Evolutionary conservation across 1,140 invertebrate genomes (phyloP).

Genomic region (Antheraea mylitta): DNA sequence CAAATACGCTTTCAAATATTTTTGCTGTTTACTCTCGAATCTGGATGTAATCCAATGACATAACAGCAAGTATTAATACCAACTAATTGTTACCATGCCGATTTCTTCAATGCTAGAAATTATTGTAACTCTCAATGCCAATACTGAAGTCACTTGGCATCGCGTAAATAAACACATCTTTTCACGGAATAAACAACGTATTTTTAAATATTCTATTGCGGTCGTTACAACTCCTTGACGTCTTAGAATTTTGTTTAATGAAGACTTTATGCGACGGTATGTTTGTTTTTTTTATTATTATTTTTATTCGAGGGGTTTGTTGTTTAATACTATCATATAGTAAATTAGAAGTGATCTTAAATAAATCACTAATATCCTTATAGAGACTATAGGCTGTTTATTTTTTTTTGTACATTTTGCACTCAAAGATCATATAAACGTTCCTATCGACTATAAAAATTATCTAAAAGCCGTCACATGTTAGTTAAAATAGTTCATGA

Average conservation of each 20-base stretch:
- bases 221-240: background rate
- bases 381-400: no score
- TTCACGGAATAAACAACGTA: conserved; percentile 16
- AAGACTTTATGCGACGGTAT: conserved; percentile 7
- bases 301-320: background rate
- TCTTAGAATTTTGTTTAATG: background rate
- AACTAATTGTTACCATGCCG: conserved; percentile 33
- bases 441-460: no score
- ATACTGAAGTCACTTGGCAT: conserved; percentile 12
- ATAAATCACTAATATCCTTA: no score
- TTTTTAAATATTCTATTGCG: conserved; percentile 8
- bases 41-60: conserved; percentile 28
- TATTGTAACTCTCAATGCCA: conserved; percentile 7
- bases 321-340: no score
- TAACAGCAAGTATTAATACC: conserved; percentile 20
- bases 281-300: conserved; percentile 10
- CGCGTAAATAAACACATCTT: conserved; percentile 7
- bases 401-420: no score
- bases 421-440: no score
- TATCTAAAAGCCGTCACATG: no score
- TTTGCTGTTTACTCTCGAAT: conserved; percentile 1
- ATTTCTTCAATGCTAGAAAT: background rate
- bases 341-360: no score
- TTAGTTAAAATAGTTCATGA: no score
- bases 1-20: no score